Evolutionary conservation across 2,113 vertebrate species (phyloP).

Genomic region (Vombatus ursinus): DNA sequence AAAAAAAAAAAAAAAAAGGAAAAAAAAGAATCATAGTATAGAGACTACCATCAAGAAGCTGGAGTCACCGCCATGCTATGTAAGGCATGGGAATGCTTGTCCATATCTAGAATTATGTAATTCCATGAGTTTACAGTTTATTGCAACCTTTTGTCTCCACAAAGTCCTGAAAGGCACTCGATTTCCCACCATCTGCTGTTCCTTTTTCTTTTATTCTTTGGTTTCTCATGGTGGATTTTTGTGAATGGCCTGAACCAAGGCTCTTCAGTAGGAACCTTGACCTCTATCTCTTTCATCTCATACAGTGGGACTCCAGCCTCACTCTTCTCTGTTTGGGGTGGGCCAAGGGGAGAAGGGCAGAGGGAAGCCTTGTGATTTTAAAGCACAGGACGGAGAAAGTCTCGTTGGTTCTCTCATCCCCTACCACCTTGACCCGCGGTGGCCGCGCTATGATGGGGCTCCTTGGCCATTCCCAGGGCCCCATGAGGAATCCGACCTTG

Average conservation of each 20-base stretch:
- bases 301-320: neutral
- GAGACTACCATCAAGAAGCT: neutral
- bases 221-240: too few species aligned
- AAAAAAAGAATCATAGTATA: neutral
- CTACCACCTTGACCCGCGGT: neutral
- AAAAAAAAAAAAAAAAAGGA: too few species aligned
- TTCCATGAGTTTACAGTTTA: neutral
- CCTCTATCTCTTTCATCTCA: rapidly evolving
- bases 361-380: neutral
- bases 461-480: slow-evolving; percentile 9
- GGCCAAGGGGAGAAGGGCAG: neutral
- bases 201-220: too few species aligned
- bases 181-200: too few species aligned
- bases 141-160: too few species aligned
- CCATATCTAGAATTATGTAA: neutral
- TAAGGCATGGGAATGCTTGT: too few species aligned
- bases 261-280: neutral
- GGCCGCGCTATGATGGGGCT: neutral
- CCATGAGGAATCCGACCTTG: neutral
- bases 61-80: too few species aligned
- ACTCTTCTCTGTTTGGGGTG: neutral
- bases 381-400: neutral
- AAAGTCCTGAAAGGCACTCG: too few species aligned
- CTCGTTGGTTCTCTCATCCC: neutral
- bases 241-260: too few species aligned